Percentiles rank a stretch among this genome's conserved stretches.
Conservation (phyloP, 2,113 vertebrate genomes). For the Tringa solitaria region DNA sequence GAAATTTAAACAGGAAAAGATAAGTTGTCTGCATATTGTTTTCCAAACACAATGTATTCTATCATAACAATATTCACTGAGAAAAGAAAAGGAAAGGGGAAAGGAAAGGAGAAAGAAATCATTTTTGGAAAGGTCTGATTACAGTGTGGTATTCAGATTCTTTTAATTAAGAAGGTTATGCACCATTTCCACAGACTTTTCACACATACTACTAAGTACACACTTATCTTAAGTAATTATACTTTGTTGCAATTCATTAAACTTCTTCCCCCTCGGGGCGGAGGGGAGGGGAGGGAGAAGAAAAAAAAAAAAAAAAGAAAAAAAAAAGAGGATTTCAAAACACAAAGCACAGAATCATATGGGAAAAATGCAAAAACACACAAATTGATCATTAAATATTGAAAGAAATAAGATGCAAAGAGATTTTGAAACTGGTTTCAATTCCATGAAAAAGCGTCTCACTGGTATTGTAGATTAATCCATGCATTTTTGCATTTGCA, state of each 20-base stretch:
- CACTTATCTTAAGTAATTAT: background rate
- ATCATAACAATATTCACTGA: background rate
- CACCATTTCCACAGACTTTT: background rate
- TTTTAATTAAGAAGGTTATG: background rate
- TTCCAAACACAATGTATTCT: background rate
- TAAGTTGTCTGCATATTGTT: background rate
- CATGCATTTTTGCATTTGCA: background rate
- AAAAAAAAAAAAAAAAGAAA: accelerated
- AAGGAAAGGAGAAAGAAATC: background rate
- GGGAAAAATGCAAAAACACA: background rate
- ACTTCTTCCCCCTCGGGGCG: background rate
- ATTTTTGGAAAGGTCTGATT: background rate
- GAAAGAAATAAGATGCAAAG: background rate
- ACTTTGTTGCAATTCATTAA: background rate
- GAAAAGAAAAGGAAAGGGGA: background rate
- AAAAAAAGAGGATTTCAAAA: background rate
- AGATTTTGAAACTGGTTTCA: background rate
- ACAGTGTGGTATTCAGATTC: background rate
- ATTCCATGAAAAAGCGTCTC: background rate
- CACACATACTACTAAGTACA: background rate
- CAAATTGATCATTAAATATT: background rate
- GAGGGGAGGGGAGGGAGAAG: too few relatives aligned
- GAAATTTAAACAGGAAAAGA: background rate
- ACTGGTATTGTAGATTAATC: background rate
- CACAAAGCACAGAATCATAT: background rate